phyloP scores from a whole-genome alignment of 2,888 invertebrate genomes.

The Neoaliturus tenellus region DNA sequence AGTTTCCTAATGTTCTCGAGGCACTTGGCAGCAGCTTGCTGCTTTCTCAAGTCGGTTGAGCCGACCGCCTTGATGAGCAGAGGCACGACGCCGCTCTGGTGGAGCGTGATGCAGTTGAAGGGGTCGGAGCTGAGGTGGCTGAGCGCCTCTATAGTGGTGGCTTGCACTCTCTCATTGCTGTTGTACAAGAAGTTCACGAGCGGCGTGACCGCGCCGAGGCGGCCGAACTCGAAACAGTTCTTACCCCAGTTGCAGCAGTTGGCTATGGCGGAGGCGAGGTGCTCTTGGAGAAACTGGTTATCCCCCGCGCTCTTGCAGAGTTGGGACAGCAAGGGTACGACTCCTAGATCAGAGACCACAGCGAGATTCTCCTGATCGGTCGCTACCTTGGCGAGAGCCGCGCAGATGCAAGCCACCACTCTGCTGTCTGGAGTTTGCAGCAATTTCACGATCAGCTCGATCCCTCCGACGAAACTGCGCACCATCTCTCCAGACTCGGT shows the following conservation, averaged over 20 bases:
- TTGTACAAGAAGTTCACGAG: conserved; percentile 92
- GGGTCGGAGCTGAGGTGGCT: conserved; percentile 94
- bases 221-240: conserved; percentile 92
- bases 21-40: conserved; percentile 96
- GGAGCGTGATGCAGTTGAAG: conserved; percentile 96
- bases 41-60: conserved; percentile 89
- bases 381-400: conserved; percentile 94
- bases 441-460: conserved; percentile 92
- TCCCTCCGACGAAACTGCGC: conserved; percentile 94
- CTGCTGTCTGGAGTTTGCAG: conserved; percentile 86
- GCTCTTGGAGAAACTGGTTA: conserved; percentile 78
- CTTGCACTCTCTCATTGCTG: conserved; percentile 85
- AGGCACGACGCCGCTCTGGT: conserved; percentile 81
- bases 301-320: conserved; percentile 79
- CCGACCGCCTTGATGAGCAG: conserved; percentile 92
- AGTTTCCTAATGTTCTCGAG: conserved; percentile 93
- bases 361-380: conserved; percentile 94
- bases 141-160: conserved; percentile 92
- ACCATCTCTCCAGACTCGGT: conserved; percentile 96
- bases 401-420: conserved; percentile 92
- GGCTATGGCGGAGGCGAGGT: conserved; percentile 93
- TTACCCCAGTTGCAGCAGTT: conserved; percentile 94
- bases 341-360: conserved; percentile 95
- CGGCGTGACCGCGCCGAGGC: conserved; percentile 88
- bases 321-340: conserved; percentile 89